phyloP scores from a whole-genome alignment of 2,113 vertebrate species.

The Nanorana parkeri region DNA sequence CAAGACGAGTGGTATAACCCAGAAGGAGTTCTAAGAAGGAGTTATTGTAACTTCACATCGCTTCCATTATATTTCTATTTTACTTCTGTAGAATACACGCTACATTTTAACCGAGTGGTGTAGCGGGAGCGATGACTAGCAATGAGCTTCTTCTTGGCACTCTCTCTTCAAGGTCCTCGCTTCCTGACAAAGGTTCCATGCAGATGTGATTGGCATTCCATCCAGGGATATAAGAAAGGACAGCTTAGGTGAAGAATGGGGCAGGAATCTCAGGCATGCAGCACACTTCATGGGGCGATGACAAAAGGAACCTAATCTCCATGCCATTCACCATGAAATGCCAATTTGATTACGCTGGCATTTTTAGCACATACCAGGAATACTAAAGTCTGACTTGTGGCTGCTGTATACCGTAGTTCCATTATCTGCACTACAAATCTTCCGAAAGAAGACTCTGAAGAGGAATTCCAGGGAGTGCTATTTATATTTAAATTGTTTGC shows the following conservation, averaged over 20 bases:
- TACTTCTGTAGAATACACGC: too few species aligned
- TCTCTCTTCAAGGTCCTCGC: neutral
- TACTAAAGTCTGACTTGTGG: neutral
- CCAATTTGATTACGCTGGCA: neutral
- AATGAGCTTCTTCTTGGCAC: neutral
- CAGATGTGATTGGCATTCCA: constrained; percentile 30
- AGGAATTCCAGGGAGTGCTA: too few species aligned
- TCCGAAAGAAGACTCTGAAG: too few species aligned
- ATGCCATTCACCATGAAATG: neutral
- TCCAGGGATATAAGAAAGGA: constrained; percentile 65
- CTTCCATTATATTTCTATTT: too few species aligned
- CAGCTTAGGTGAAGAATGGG: constrained; percentile 68
- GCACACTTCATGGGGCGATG: constrained; percentile 59
- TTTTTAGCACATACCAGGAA: constrained; percentile 14
- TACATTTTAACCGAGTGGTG: too few species aligned
- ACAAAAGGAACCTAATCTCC: constrained; percentile 13
- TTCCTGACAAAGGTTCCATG: constrained; percentile 51
- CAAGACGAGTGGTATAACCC: too few species aligned
- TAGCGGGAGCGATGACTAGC: too few species aligned
- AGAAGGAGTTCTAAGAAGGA: too few species aligned
- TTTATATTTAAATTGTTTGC: too few species aligned
- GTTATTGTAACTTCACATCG: too few species aligned
- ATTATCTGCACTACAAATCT: neutral
- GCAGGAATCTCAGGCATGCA: constrained; percentile 70
- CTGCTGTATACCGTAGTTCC: neutral